Conservation (phyloP, 2,888 invertebrate genomes). For the Mimas tiliae region DNA sequence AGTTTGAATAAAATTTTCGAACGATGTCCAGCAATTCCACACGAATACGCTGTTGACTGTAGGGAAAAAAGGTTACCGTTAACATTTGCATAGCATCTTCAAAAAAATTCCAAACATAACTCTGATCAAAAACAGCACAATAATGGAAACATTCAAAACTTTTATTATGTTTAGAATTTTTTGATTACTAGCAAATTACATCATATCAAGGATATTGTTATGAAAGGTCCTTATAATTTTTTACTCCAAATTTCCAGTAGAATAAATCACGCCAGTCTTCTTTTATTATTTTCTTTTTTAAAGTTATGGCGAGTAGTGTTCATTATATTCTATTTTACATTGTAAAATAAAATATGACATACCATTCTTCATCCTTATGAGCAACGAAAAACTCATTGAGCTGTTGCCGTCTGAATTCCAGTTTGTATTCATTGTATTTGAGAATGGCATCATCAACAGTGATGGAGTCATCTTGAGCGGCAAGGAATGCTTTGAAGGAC, state of each 20-base stretch:
- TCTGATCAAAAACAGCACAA: constrained; percentile 22
- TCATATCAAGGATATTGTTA: constrained; percentile 11
- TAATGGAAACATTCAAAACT: constrained; percentile 23
- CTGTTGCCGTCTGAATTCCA: constrained; percentile 98
- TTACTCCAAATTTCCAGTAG: neutral
- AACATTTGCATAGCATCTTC: constrained; percentile 73
- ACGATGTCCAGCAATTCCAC: constrained; percentile 80
- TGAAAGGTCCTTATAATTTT: neutral
- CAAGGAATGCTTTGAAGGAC: constrained; percentile 98
- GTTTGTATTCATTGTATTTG: constrained; percentile 99
- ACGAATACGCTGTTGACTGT: constrained; percentile 83
- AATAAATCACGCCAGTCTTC: neutral
- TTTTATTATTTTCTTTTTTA: neutral
- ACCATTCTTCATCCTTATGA: constrained; percentile 99
- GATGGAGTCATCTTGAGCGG: constrained; percentile 98
- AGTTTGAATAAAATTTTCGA: constrained; percentile 74
- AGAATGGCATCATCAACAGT: constrained; percentile 98
- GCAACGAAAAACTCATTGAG: constrained; percentile 99
- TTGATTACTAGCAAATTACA: constrained; percentile 70
- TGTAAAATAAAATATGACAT: constrained; percentile 65
- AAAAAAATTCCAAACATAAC: constrained; percentile 77
- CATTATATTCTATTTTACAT: neutral
- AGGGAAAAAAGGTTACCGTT: constrained; percentile 82
- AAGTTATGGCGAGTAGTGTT: constrained; percentile 2
- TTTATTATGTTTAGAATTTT: constrained; percentile 73